phyloP scores from a whole-genome alignment of 2,797 vertebrate genomes.

The Aphelocoma californica region DNA sequence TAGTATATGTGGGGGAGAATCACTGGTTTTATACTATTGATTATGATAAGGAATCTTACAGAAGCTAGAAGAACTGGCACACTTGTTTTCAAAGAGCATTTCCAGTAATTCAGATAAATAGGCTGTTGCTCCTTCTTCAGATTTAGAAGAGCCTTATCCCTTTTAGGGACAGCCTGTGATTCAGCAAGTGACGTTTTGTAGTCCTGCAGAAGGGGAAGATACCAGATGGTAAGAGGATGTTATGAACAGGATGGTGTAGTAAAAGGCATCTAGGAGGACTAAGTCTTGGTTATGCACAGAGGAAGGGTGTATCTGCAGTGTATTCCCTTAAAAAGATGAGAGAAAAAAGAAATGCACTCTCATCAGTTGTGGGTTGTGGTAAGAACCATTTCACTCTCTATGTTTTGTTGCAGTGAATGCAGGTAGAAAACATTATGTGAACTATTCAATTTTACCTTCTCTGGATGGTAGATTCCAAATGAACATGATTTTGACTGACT shows the following conservation, averaged over 20 bases:
- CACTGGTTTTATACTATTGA: neutral
- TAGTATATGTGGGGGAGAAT: neutral
- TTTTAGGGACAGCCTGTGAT: neutral
- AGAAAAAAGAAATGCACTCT: neutral
- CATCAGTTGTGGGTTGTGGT: neutral
- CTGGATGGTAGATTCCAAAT: neutral
- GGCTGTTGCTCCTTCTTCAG: neutral
- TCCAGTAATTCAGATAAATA: neutral
- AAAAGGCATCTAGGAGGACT: neutral
- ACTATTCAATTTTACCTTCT: neutral
- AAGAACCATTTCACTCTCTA: neutral
- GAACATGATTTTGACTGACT: neutral
- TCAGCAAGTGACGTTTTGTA: neutral
- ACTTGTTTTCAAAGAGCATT: neutral
- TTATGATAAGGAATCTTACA: neutral
- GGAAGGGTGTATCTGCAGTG: rapidly evolving
- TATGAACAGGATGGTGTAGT: neutral
- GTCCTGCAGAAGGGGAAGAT: neutral
- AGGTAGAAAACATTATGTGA: neutral
- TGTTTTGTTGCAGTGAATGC: neutral
- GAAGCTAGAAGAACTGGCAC: neutral
- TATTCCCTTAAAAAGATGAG: neutral
- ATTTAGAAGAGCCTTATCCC: neutral
- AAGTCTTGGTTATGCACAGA: neutral
- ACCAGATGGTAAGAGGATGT: neutral